These are phyloP conservation scores for Coturnix japonica DNA, from an alignment of 2,113 vertebrate species.

Conservation along the genomic window DNA sequence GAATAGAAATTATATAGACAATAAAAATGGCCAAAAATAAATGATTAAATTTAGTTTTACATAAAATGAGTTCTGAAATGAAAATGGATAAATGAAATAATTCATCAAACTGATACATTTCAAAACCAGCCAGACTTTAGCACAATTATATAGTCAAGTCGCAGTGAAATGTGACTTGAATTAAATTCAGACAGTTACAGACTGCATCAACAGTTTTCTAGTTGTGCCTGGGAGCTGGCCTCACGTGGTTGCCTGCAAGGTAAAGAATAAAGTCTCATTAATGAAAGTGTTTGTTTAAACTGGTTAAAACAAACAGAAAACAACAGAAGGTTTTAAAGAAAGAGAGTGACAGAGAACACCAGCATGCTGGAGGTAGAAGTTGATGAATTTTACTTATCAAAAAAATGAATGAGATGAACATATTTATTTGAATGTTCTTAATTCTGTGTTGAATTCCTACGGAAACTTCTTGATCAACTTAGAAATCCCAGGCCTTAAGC, in stretches of 20 bases:
- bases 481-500: neutral
- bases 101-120: neutral
- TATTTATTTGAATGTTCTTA: neutral
- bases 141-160: neutral
- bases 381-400: neutral
- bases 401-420: neutral
- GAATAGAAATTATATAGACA: neutral
- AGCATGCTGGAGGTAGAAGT: neutral
- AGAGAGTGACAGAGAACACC: neutral
- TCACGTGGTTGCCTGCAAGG: neutral
- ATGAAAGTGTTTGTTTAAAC: rapidly evolving
- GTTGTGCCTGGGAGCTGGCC: neutral
- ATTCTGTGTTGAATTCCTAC: neutral
- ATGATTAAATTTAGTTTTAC: neutral
- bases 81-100: neutral
- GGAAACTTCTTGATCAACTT: neutral
- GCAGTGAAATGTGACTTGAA: neutral
- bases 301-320: neutral
- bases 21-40: neutral
- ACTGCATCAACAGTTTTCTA: neutral
- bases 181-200: neutral
- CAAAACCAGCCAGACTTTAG: neutral
- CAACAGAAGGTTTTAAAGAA: neutral
- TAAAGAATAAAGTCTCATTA: neutral
- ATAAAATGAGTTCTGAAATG: neutral